Base-by-base conservation (phyloP, 2,113 vertebrate genomes). In the Dipodomys spectabilis region DNA sequence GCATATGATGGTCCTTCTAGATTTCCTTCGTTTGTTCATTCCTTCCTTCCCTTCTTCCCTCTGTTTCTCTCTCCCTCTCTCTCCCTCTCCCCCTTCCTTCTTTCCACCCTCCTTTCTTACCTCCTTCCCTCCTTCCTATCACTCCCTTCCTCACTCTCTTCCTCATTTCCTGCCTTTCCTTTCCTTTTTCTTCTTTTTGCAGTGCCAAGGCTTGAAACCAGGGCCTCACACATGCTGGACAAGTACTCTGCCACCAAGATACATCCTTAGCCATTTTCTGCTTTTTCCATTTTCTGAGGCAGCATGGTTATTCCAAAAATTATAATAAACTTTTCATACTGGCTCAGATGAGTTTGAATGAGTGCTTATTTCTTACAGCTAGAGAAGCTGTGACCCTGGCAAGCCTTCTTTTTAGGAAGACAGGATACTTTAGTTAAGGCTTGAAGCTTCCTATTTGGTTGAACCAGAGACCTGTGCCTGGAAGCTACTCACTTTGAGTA, bases 281-380 rank as follows among this genome's bases (percentile, higher is more conserved):
- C 53, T 57, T 57, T 57, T 27, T 57, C 3, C 3, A 62, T 77
- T 57, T 60, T 18, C 64, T 73, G 1, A 20, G 13, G 60, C 67
- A 89, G 60, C 28, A 18, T 80, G 72, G 79, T 30, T 57, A 57
- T 57, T 18, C 53, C 4, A 57, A 16, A 86, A 16, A 5, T 71
- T 89, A 53, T 12, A 94, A 75, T 84, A 88, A 85, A 92, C 62
- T 85, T 88, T 25, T 74, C 77, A 44, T 60, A 84, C 92, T 83
- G 32, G n/a, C 68, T 81, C 30, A 35, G 23, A 44, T 78, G 83
- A 78, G 27, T 84, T 72, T 67, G 44, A 80, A 19, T n/a, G 35
- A n/a, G 22, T 69, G 57, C 15, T 13, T 44, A 10, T 53, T 85
- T 81, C 87, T 62, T 44, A 25, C 28, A 82, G 28, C 32, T 53